Evolutionary conservation across 1,140 invertebrate genomes (phyloP), one percentile per base, ranked within the genome.

Genomic region (Platyscapa corneri): DNA sequence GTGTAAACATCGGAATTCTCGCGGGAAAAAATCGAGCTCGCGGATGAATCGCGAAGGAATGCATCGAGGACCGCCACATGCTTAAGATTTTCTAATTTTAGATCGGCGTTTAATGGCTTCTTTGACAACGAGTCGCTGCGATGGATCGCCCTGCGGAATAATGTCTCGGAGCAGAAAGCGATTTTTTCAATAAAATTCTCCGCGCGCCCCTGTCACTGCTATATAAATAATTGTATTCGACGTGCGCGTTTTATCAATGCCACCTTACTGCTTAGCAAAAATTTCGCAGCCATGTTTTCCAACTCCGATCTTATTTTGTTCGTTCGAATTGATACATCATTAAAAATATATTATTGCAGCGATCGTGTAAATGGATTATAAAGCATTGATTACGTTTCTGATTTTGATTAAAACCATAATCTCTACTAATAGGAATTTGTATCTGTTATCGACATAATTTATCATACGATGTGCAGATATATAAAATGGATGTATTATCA

Each of bases 321-420:
- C 18, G 7, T 20, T 14, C 30, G 7, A 64, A 56, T 76, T 53
- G 30, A 53, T 46, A 32, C 30, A 42, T 53, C 75, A 37, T 78
- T 37, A 16, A 60, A 56, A 34, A 39, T 78, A 64, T 27, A 78
- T 56, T 78, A 56, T 64, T 64, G 20, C 6, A 60, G 53, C 30
- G 32, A 60, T 32, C 5, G 18, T 64, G 20, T 34, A 56, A 77
- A 60, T 60, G 75, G 1, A 60, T 77, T 77, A 56, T 37, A 37
- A 8, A n/a, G 60, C 32, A 77, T 34, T 53, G 5, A 78, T 78
- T 78, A 64, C 76, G 49, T 18, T 53, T 60, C 53, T 23, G 20
- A 80, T 80, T 80, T 46, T 67, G 39, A 80, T 67, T 80, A 80
- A 80, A 42, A 80, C 56, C 60, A 3, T 80, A 46, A 67, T 67